Conservation (phyloP, 2,888 invertebrate genomes). For the Harmothoe impar region DNA sequence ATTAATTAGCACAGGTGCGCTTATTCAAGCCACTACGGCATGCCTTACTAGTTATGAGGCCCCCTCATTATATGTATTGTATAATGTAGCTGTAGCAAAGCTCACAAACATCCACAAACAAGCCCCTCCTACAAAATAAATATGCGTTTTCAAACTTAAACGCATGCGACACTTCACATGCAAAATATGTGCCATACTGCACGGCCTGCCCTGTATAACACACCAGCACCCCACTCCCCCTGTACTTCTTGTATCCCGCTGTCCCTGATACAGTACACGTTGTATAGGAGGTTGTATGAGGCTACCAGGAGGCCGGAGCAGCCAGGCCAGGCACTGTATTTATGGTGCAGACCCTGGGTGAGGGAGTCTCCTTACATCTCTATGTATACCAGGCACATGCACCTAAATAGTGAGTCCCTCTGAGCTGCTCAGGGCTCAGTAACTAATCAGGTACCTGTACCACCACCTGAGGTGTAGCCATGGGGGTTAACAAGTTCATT, state of each 20-base stretch:
- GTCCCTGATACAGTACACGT: background rate
- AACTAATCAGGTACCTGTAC: background rate
- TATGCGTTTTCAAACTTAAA: too few species aligned
- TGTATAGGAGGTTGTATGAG: too few species aligned
- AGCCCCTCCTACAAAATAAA: too few species aligned
- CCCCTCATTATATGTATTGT: too few species aligned
- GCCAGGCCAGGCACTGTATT: background rate
- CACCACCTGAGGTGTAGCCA: background rate
- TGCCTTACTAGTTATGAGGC: too few species aligned
- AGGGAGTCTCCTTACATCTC: background rate
- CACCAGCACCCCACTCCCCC: background rate
- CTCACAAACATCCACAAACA: too few species aligned
- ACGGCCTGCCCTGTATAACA: background rate
- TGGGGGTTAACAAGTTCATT: background rate
- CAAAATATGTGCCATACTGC: too few species aligned
- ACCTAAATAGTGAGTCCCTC: background rate
- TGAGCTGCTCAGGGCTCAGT: background rate
- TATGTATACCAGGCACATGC: background rate
- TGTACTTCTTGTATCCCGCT: background rate
- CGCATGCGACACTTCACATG: too few species aligned
- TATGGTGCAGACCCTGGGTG: background rate
- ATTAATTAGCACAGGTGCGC: too few species aligned
- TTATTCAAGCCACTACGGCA: too few species aligned
- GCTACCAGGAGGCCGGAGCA: too few species aligned
- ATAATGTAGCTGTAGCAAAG: too few species aligned